Base-by-base conservation (phyloP, 2,888 invertebrate species). In the Tetragnatha montana region DNA sequence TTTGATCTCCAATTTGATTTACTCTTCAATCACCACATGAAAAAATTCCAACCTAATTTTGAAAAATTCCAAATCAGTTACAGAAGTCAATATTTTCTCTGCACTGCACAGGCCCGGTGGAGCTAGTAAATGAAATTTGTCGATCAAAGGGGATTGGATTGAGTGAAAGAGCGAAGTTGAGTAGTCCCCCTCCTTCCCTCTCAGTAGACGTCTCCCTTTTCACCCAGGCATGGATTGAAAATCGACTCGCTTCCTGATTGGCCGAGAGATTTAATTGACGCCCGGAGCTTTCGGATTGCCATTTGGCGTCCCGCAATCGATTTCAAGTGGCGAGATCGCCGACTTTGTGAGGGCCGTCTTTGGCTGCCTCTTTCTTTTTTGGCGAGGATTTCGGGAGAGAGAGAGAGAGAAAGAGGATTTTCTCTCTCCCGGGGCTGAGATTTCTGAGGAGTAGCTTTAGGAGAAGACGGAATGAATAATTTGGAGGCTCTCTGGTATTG, bases 241-340 rank as follows among this genome's bases (percentile, higher is more conserved):
- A 89, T 89, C 89, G 89, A 89, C 81, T 89, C 85, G 89, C 81
- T 81, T 76, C 81, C 85, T 89, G 89, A 89, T 89, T 89, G 89
- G 89, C 69, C 76, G 81, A 86, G 89, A 85, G 89, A 85, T 89
- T 89, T 89, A 89, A 89, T 89, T 89, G 89, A 89, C 89, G 85
- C 89, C 85, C 69, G 85, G 76, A 85, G 88, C 89, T 89, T 89
- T 89, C 17, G 85, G 85, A 85, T 89, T 85, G 85, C 89, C 89
- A 89, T 89, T 89, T 89, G 89, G 89, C 85, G 89, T 71, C 74
- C 89, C 89, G 81, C 89, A 89, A 89, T 89, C 89, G 89, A 89
- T 89, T 85, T 47, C 78, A 71, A 70, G 75, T 74, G 81, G 84
- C 84, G 88, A 81, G 76, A 70, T 49, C 35, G 50, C 74, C 68